Percentiles rank a stretch among this genome's conserved stretches.
These are phyloP conservation scores for Psittacula echo DNA, from an alignment of 2,797 vertebrate genomes.

Conservation along the genomic window DNA sequence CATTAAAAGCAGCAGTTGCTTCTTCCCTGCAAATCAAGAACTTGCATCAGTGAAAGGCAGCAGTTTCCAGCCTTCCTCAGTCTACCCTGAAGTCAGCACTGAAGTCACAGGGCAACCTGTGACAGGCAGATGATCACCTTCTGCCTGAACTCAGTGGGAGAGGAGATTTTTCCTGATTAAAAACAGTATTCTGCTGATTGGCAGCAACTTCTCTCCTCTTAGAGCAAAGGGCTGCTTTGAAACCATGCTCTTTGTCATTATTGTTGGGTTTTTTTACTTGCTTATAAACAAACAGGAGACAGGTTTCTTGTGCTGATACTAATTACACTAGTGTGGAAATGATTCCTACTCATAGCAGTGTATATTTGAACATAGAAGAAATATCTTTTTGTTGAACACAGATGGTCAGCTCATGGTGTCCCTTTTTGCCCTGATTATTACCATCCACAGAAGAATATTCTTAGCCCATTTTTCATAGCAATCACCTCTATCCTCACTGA, in stretches of 20 bases:
- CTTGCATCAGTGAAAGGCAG: not conserved
- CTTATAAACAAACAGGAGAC: not conserved
- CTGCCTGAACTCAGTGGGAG: not conserved
- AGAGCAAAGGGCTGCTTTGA: conserved; percentile 12
- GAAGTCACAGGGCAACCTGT: not conserved
- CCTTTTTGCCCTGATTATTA: not conserved
- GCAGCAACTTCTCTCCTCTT: not conserved
- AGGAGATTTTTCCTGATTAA: not conserved
- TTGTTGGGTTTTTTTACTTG: rapidly evolving
- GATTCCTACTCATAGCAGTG: not conserved
- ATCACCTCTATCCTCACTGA: not conserved
- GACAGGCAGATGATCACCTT: not conserved
- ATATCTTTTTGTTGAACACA: not conserved
- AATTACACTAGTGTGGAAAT: not conserved
- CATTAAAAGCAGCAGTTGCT: not conserved
- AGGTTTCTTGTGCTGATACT: not conserved
- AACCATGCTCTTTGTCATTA: not conserved
- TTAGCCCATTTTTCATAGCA: not conserved
- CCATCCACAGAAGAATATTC: not conserved
- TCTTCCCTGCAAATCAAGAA: not conserved
- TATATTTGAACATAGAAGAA: not conserved
- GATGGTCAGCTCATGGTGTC: not conserved
- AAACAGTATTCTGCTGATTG: not conserved
- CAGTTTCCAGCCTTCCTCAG: not conserved
- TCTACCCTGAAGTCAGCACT: not conserved